A percentile compares a stretch with the other conserved stretches of the same genome.
These are phyloP conservation scores for Poecilia velifera DNA, from an alignment of 2,797 vertebrate genomes.

Conservation along the genomic window DNA sequence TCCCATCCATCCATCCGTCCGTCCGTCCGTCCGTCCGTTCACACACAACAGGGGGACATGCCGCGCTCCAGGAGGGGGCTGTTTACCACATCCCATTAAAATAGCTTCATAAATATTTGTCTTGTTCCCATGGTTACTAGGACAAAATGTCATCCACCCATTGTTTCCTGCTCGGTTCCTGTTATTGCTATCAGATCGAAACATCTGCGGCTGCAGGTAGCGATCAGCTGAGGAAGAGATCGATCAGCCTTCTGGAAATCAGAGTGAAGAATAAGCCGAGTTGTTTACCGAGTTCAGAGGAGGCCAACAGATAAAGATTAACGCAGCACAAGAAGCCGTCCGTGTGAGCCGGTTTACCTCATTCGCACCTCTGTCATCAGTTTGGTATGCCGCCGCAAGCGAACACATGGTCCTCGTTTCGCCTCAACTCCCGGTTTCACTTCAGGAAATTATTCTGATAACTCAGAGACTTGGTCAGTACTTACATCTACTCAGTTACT, in stretches of 20 bases:
- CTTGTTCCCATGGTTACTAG: constrained; percentile 59
- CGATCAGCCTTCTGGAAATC: constrained; percentile 20
- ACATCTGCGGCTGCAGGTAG: constrained; percentile 21
- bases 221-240: constrained; percentile 15
- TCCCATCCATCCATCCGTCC: constrained; percentile 13
- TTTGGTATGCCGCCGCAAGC: constrained; percentile 63
- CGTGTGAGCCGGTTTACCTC: constrained; percentile 42
- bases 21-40: constrained; percentile 2
- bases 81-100: constrained; percentile 53
- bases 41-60: constrained; percentile 33
- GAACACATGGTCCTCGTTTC: not conserved
- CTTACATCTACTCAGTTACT: too few relatives aligned
- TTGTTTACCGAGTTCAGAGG: constrained; percentile 42
- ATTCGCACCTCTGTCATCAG: constrained; percentile 66
- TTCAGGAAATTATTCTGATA: not conserved
- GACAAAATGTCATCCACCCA: constrained; percentile 48
- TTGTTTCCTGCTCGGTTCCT: constrained; percentile 43
- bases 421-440: not conserved
- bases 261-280: constrained; percentile 20
- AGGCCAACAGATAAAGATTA: constrained; percentile 68
- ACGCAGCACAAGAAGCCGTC: constrained; percentile 57
- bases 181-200: constrained; percentile 39
- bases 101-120: constrained; percentile 69
- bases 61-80: constrained; percentile 24
- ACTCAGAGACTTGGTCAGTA: not conserved